Evolutionary conservation across 2,797 vertebrate genomes (phyloP), one percentile per base, ranked within the genome.

Genomic region (Lutjanus argentimaculatus): DNA sequence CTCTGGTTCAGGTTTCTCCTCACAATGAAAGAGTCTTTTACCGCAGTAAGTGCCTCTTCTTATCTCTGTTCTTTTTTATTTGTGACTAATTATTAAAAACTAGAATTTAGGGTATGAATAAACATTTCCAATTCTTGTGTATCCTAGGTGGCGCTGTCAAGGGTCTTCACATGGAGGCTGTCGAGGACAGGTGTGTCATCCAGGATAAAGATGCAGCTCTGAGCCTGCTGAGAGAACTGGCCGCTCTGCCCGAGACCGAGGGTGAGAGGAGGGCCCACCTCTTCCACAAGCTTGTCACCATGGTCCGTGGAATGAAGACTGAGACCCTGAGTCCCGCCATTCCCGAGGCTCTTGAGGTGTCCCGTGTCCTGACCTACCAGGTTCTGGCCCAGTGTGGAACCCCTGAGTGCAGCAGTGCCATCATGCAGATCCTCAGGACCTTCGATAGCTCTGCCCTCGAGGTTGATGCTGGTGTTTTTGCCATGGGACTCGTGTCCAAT

Each of bases 351-450:
- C 88, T 97, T 15, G 89, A 91, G 16, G 74, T 95, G 73, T 96
- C 94, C 80, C 86, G 93, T 51, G 92, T 95, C n/a, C 52, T 69
- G 36, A 69, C 67, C 52, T 69, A 69, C 52, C 67, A 69, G 67
- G 67, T 66, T 56, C 92, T 99, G 90, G 91, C 92, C 69, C 98
- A 99, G 92, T 99, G 98, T 0, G 98, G 98, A 70, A 98, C 97
- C 55, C 95, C 96, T 14, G 97, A 97, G 84, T 99, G 98, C 90
- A 97, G 95, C 78, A 95, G 95, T 52, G 96, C 93, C 68, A 94
- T 99, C 89, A 96, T 99, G 91, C 95, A 95, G 80, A 95, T 97
- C 88, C 92, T 99, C 80, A 96, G 96, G 80, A 95, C 82, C 11
- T 95, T 95, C 30, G 93, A 95, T 0, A 84, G 82, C 49, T 92